Base-by-base conservation (phyloP, 2,888 invertebrate genomes). In the Trichopoda pennipes region DNA sequence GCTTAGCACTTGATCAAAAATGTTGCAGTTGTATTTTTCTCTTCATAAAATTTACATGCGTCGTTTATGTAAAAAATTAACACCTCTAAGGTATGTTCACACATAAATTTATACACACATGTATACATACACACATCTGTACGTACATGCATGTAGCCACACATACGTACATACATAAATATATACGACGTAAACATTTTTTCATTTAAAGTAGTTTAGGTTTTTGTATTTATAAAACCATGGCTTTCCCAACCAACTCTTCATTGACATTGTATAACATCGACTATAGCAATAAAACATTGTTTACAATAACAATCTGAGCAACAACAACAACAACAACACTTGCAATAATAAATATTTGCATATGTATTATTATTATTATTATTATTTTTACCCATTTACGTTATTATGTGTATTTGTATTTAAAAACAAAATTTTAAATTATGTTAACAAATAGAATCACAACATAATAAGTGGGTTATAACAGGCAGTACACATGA, bases 301-400 rank as follows among this genome's bases (percentile, higher is more conserved):
- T 21, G 23, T 23, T 23, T 16, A 17, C 53, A 55, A 68, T 19
- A 61, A 53, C 32, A 32, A 38, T n/a, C n/a, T n/a, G n/a, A n/a
- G n/a, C 42, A 61, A 28, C 23, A 56, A 35, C 35, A 35, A 8
- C 2, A 42, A 28, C 42, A 44, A n/a, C 56, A 61, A 9, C 23
- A n/a, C 44, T 17, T 28, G 21, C 63, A 23, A 44, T 47, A 49
- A 64, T 47, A 64, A 51, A 56, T 56, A 73, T 79, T 61, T 61
- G 42, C 72, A 60, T 61, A 72, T 73, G 72, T 66, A 79, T 72
- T 53, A 53, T n/a, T n/a, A n/a, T n/a, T n/a, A n/a, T n/a, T n/a
- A n/a, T n/a, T n/a, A n/a, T n/a, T 44, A 12, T 79, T 66, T 51
- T 28, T 60, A 78, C 60, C 44, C 44, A 53, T 66, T 56, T 19